Conservation (phyloP, 2,888 invertebrate genomes). For the Eupithecia subfuscata region DNA sequence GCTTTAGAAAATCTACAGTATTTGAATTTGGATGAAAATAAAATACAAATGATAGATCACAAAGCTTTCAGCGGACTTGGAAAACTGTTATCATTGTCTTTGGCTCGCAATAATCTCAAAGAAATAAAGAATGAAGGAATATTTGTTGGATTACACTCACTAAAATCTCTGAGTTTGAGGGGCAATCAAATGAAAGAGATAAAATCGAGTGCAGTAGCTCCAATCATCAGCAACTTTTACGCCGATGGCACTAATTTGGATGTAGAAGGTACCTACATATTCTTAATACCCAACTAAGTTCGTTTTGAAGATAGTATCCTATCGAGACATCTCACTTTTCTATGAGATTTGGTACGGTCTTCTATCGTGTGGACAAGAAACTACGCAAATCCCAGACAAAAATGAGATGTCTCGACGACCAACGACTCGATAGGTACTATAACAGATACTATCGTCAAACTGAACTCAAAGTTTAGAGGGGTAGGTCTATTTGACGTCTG, state of each 20-base stretch:
- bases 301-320: too few relatives aligned
- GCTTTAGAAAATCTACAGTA: constrained; percentile 63
- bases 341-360: too few relatives aligned
- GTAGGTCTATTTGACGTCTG: too few relatives aligned
- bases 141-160: constrained; percentile 62
- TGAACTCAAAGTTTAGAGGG: too few relatives aligned
- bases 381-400: too few relatives aligned
- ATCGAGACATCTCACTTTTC: too few relatives aligned
- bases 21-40: constrained; percentile 72
- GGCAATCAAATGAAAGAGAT: constrained; percentile 67
- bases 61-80: constrained; percentile 72
- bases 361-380: too few relatives aligned
- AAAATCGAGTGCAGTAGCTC: constrained; percentile 64
- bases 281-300: too few relatives aligned
- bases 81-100: constrained; percentile 61
- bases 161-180: constrained; percentile 65
- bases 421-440: too few relatives aligned
- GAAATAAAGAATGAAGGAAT: constrained; percentile 64
- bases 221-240: constrained; percentile 69
- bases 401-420: too few relatives aligned
- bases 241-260: constrained; percentile 60
- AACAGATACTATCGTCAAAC: too few relatives aligned
- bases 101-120: constrained; percentile 67
- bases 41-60: constrained; percentile 77
- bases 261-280: constrained; percentile 61